These are phyloP conservation scores for Calypte anna DNA, from an alignment of 2,113 vertebrate species.

Conservation along the genomic window DNA sequence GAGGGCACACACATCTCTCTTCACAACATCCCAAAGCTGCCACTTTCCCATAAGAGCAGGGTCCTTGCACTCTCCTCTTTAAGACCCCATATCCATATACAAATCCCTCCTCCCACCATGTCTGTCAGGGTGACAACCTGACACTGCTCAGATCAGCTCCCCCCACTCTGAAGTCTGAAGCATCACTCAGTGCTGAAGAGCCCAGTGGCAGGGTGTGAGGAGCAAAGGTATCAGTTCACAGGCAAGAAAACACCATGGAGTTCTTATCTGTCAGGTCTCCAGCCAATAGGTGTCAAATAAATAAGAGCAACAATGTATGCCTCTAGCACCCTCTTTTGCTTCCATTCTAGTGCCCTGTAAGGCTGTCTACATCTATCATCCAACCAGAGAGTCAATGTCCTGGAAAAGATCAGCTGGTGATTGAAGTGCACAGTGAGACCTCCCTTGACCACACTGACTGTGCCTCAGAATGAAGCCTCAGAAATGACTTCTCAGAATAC, in stretches of 20 bases:
- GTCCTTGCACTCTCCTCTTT: background rate
- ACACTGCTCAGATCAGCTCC: background rate
- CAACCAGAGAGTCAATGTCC: background rate
- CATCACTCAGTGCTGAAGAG: background rate
- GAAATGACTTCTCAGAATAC: background rate
- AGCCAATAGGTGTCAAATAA: background rate
- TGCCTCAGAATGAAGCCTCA: background rate
- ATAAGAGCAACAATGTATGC: background rate
- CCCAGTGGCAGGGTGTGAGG: background rate
- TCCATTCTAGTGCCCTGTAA: background rate
- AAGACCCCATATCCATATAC: background rate
- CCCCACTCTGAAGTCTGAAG: background rate
- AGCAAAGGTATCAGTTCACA: background rate
- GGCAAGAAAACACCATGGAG: background rate
- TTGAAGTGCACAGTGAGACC: background rate
- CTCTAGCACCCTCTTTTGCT: background rate
- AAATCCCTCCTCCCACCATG: background rate
- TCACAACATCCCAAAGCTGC: background rate
- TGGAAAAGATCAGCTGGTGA: background rate
- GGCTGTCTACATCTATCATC: background rate
- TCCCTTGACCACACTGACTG: background rate
- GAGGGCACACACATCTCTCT: background rate
- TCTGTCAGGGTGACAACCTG: background rate
- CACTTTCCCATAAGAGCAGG: background rate
- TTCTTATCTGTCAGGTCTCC: background rate